Conservation (phyloP, 2,113 vertebrate species). For the Phylloscopus trochiloides region DNA sequence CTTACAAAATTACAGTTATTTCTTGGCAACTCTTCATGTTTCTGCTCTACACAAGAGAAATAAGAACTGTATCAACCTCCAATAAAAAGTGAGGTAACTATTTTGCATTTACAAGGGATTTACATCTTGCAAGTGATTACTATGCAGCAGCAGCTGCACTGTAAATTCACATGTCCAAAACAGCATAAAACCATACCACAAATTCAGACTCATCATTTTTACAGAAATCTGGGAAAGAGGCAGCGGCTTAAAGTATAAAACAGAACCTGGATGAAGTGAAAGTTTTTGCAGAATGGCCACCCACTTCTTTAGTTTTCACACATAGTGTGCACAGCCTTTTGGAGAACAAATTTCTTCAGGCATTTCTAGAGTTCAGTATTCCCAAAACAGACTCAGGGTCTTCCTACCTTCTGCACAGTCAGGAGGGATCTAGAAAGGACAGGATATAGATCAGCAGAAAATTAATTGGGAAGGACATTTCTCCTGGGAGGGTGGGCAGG, state of each 20-base stretch:
- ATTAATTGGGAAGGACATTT: background rate
- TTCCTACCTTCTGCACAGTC: fast-evolving
- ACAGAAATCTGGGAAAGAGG: background rate
- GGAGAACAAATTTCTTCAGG: background rate
- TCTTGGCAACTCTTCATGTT: background rate
- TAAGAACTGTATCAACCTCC: background rate
- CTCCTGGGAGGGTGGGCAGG: background rate
- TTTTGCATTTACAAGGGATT: background rate
- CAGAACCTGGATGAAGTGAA: background rate
- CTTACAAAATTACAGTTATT: background rate
- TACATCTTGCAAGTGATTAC: background rate
- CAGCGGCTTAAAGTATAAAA: background rate
- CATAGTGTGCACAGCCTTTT: fast-evolving
- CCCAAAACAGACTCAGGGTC: fast-evolving
- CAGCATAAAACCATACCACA: background rate
- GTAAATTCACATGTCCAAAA: background rate
- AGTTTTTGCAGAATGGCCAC: fast-evolving
- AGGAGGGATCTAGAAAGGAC: background rate
- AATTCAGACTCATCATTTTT: background rate
- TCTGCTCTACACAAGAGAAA: background rate
- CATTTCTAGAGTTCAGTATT: background rate
- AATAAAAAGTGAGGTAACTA: background rate
- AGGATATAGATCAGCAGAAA: background rate
- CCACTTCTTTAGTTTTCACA: background rate
- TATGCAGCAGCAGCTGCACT: fast-evolving